Evolutionary conservation across 2,797 vertebrate genomes (phyloP).

Genomic region (Mastacembelus armatus): DNA sequence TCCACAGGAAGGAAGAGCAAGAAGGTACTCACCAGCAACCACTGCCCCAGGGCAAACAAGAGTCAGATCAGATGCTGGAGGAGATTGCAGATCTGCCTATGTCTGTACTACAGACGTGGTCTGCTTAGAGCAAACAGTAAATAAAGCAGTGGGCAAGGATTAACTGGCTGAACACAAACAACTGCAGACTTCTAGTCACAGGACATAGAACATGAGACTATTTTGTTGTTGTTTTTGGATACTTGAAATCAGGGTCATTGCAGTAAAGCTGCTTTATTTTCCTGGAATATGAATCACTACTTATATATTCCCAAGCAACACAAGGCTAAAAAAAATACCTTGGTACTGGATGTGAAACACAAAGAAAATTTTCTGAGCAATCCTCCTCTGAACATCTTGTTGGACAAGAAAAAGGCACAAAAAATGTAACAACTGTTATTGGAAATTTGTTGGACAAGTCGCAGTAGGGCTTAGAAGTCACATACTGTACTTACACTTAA

Average conservation of each 20-base stretch:
- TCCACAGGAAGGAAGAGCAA: constrained; percentile 34
- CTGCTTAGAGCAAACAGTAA: constrained; percentile 33
- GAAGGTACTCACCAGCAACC: constrained; percentile 55
- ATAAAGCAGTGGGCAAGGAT: constrained; percentile 22
- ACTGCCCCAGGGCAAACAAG: constrained; percentile 40
- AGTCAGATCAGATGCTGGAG: constrained; percentile 41
- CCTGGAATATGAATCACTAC: constrained; percentile 43
- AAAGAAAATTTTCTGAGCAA: constrained; percentile 30
- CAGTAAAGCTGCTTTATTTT: constrained; percentile 56
- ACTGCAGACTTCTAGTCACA: constrained; percentile 33
- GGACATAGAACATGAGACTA: constrained; percentile 30
- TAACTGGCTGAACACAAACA: constrained; percentile 38
- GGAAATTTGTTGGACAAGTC: constrained; percentile 9
- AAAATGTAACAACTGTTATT: constrained; percentile 11
- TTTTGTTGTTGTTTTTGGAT: constrained; percentile 17
- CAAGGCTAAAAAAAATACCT: constrained; percentile 35
- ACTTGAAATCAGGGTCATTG: constrained; percentile 53
- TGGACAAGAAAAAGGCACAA: constrained; percentile 17
- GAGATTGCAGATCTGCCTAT: constrained; percentile 25
- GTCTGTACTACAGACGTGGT: constrained; percentile 21
- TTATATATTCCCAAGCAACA: constrained; percentile 50
- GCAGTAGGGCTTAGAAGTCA: background rate
- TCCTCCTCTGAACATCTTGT: constrained; percentile 21
- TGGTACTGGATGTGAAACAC: constrained; percentile 30
- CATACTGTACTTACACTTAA: constrained; percentile 5